A percentile compares a stretch with the other conserved stretches of the same genome.
phyloP scores from a whole-genome alignment of 2,888 invertebrate genomes.

The Caenorhabditis sp. region DNA sequence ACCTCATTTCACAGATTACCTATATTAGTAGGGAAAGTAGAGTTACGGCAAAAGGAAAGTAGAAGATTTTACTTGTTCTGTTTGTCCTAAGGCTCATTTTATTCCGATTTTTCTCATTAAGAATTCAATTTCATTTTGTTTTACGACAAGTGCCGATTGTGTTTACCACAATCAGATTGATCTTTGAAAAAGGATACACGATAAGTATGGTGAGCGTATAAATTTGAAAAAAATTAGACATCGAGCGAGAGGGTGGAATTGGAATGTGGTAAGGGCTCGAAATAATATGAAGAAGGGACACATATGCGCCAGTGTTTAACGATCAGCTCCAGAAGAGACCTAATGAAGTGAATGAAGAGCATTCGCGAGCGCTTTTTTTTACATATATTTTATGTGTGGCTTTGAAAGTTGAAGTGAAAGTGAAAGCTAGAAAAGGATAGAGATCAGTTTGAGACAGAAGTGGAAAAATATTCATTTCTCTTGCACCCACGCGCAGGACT shows the following conservation, averaged over 20 bases:
- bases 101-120: conserved; percentile 30
- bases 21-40: conserved; percentile 24
- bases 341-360: conserved; percentile 6
- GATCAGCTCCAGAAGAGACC: conserved; percentile 43
- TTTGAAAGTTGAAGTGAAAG: too few relatives aligned
- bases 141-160: conserved; percentile 9
- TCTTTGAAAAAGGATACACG: not conserved
- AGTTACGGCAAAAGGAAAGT: not conserved
- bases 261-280: conserved; percentile 22
- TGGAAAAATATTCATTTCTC: not conserved
- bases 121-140: conserved; percentile 27
- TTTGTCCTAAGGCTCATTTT: conserved; percentile 19
- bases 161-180: not conserved
- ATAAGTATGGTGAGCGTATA: conserved; percentile 1
- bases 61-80: too few relatives aligned
- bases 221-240: not conserved
- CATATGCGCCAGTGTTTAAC: conserved; percentile 39
- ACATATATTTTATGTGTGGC: too few relatives aligned
- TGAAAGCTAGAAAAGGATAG: too few relatives aligned
- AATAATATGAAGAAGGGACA: conserved; percentile 40
- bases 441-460: too few relatives aligned
- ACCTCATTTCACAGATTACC: conserved; percentile 37
- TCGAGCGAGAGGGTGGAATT: conserved; percentile 34
- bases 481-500: not conserved
- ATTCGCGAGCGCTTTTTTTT: too few relatives aligned